phyloP scores from a whole-genome alignment of 2,113 vertebrate species.

The Rostratula benghalensis region DNA sequence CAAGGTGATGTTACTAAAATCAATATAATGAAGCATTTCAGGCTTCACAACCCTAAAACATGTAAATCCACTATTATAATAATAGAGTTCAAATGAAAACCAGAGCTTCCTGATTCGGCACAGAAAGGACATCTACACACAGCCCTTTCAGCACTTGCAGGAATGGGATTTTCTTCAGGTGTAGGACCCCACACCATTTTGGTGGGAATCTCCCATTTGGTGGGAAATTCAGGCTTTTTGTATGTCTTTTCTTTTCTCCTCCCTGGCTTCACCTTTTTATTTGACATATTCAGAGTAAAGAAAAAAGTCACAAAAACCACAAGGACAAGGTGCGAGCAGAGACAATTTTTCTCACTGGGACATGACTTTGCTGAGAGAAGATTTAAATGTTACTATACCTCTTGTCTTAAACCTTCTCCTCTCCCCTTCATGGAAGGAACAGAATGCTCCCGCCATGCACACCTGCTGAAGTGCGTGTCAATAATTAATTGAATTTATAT shows the following conservation, averaged over 20 bases:
- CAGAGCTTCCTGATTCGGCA: accelerated
- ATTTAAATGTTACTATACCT: not conserved
- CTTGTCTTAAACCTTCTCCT: not conserved
- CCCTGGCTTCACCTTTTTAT: not conserved
- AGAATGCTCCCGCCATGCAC: not conserved
- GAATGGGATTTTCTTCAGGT: not conserved
- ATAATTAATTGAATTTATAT: not conserved
- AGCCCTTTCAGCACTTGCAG: not conserved
- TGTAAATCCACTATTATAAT: not conserved
- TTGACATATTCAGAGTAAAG: not conserved
- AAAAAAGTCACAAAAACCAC: not conserved
- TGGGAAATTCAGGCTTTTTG: not conserved
- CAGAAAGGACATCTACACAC: not conserved
- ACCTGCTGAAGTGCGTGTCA: not conserved
- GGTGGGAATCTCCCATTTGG: not conserved
- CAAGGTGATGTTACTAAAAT: not conserved
- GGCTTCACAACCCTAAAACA: not conserved
- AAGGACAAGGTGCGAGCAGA: not conserved
- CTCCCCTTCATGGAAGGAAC: not conserved
- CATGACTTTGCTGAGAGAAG: not conserved
- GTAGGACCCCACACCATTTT: not conserved
- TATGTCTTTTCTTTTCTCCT: not conserved
- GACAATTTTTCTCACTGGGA: not conserved
- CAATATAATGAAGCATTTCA: not conserved
- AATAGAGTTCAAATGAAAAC: not conserved